A percentile compares a stretch with the other conserved stretches of the same genome.
Evolutionary conservation across 1,140 invertebrate species (phyloP).

Genomic region (Drosophila kanapiae): DNA sequence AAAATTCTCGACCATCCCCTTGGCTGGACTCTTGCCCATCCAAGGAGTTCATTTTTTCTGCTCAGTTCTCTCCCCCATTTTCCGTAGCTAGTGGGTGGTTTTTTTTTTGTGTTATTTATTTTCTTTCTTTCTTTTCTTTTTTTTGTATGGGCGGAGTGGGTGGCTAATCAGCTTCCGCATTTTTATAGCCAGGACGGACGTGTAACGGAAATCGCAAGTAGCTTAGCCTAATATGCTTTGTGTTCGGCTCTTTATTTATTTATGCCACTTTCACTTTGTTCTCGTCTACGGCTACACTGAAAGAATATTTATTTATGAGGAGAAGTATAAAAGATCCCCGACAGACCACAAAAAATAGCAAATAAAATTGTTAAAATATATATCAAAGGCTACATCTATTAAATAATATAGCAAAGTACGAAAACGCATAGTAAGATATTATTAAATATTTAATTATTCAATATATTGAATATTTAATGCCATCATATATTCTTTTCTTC

Average conservation of each 20-base stretch:
- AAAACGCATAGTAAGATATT: too few species aligned
- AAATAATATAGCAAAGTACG: too few species aligned
- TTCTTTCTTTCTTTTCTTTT: not conserved
- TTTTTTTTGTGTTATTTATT: not conserved
- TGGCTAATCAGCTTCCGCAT: conserved; percentile 80
- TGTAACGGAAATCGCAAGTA: conserved; percentile 83
- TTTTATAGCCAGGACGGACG: conserved; percentile 71
- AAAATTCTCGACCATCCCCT: conserved; percentile 67
- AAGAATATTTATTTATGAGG: not conserved
- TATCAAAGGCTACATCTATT: too few species aligned
- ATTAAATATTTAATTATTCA: too few species aligned
- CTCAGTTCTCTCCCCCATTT: conserved; percentile 7
- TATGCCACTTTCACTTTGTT: conserved; percentile 71
- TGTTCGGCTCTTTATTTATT: conserved; percentile 82
- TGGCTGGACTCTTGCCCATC: not conserved
- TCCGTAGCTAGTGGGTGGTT: not conserved
- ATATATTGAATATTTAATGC: not conserved
- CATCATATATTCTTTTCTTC: not conserved
- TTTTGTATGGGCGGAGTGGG: conserved; percentile 2
- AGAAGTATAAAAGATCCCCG: too few species aligned
- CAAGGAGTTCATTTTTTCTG: conserved; percentile 54
- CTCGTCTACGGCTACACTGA: not conserved
- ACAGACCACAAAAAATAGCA: too few species aligned
- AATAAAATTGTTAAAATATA: too few species aligned
- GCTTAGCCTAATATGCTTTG: conserved; percentile 84